These are phyloP conservation scores for Brachyistius frenatus DNA, from an alignment of 2,113 vertebrate species.

Conservation along the genomic window DNA sequence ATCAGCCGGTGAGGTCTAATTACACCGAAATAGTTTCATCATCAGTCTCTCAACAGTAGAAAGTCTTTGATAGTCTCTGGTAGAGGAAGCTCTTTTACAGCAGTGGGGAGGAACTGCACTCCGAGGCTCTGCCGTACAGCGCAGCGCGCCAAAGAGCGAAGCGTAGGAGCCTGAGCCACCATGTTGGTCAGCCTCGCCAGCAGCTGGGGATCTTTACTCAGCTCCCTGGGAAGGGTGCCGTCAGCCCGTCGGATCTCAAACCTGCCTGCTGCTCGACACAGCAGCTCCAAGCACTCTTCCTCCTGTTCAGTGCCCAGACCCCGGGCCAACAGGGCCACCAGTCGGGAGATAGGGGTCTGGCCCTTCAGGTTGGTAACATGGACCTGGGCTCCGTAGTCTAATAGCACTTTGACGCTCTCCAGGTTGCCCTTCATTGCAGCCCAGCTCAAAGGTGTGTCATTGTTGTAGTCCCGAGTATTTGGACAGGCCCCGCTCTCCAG, in stretches of 20 bases:
- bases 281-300: slow-evolving; percentile 92
- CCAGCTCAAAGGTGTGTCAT: slow-evolving; percentile 96
- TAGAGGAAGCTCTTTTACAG: slow-evolving; percentile 92
- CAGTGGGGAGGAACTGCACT: slow-evolving; percentile 89
- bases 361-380: slow-evolving; percentile 94
- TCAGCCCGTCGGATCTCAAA: slow-evolving; percentile 89
- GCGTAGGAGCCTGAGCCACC: slow-evolving; percentile 87
- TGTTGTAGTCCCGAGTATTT: slow-evolving; percentile 93
- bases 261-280: slow-evolving; percentile 88
- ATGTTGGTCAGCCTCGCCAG: slow-evolving; percentile 88
- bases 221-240: slow-evolving; percentile 90
- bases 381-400: slow-evolving; percentile 93
- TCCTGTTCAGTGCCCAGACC: slow-evolving; percentile 93
- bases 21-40: neutral
- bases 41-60: slow-evolving; percentile 89
- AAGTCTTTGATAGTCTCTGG: slow-evolving; percentile 93
- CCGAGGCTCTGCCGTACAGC: slow-evolving; percentile 91
- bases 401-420: slow-evolving; percentile 92
- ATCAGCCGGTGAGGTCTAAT: slow-evolving; percentile 44
- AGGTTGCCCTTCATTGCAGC: slow-evolving; percentile 98
- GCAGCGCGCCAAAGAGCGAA: slow-evolving; percentile 90
- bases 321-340: slow-evolving; percentile 90
- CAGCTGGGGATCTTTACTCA: slow-evolving; percentile 91
- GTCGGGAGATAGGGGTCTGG: slow-evolving; percentile 91
- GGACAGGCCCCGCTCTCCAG: slow-evolving; percentile 91